Evolutionary conservation across 2,888 invertebrate species (phyloP).

Genomic region (Eudemis profundana): DNA sequence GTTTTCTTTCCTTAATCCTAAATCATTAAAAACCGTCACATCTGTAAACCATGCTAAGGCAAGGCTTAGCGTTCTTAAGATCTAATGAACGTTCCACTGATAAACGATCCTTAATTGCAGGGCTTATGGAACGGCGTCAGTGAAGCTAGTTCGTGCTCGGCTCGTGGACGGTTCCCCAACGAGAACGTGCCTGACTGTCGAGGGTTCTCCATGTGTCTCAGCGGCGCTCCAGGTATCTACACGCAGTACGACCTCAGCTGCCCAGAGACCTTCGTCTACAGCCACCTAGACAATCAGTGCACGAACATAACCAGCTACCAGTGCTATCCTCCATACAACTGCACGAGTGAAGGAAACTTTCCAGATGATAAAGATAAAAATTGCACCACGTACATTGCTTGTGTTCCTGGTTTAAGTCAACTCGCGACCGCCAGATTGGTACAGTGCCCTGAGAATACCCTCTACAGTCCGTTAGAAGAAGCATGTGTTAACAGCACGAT

Average conservation of each 20-base stretch:
- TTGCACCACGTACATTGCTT: constrained; percentile 66
- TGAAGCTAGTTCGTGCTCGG: constrained; percentile 59
- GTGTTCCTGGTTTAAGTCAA: constrained; percentile 62
- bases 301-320: constrained; percentile 69
- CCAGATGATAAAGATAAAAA: constrained; percentile 51
- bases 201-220: constrained; percentile 73
- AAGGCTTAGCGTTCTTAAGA: neutral
- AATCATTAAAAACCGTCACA: constrained; percentile 11
- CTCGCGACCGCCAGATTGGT: constrained; percentile 64
- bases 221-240: constrained; percentile 57
- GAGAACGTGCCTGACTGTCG: constrained; percentile 64
- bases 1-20: constrained; percentile 26
- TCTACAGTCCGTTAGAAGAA: constrained; percentile 56
- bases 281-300: constrained; percentile 69
- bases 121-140: constrained; percentile 59
- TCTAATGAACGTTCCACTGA: constrained; percentile 42
- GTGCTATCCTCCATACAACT: constrained; percentile 64
- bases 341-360: constrained; percentile 61
- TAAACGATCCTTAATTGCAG: constrained; percentile 62
- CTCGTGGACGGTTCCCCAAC: constrained; percentile 70
- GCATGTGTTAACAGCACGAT: constrained; percentile 61
- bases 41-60: neutral
- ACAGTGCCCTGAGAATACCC: constrained; percentile 58
- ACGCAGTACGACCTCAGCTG: constrained; percentile 69
- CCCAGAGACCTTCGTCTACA: constrained; percentile 68